Evolutionary conservation across 2,797 vertebrate genomes (phyloP).

Genomic region (Ataeniobius toweri): DNA sequence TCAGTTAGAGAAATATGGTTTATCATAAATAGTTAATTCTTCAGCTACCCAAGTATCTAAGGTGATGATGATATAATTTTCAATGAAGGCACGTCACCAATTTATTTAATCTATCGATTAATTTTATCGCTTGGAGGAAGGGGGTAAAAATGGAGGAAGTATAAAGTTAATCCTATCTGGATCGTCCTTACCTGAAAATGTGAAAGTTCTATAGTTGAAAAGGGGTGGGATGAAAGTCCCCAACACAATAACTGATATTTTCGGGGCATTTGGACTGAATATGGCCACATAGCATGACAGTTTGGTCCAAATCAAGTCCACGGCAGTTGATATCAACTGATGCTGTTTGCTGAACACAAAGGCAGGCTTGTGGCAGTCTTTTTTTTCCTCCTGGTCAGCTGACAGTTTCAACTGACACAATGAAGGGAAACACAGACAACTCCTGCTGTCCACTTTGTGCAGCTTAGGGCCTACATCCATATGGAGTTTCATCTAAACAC

Average conservation of each 20-base stretch:
- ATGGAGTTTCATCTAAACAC: not conserved
- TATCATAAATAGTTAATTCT: not conserved
- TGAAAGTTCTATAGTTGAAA: not conserved
- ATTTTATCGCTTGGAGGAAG: not conserved
- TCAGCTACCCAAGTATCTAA: not conserved
- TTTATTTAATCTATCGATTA: not conserved
- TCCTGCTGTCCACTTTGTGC: constrained; percentile 8
- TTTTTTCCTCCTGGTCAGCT: not conserved
- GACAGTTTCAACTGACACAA: not conserved
- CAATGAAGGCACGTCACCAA: not conserved
- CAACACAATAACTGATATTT: not conserved
- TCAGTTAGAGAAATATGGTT: not conserved
- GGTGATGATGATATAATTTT: not conserved
- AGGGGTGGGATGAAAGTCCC: not conserved
- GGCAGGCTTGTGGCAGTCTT: not conserved
- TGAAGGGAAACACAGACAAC: constrained; percentile 3
- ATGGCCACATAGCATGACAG: not conserved
- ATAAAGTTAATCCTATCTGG: not conserved
- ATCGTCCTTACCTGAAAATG: not conserved
- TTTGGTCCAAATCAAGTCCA: not conserved
- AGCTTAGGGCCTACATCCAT: not conserved
- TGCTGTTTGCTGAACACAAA: constrained; percentile 7
- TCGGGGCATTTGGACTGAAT: not conserved
- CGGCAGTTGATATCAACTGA: not conserved
- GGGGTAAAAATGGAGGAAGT: too few species aligned